Conservation (phyloP, 2,888 invertebrate genomes). For the Hoplodrina blanda region DNA sequence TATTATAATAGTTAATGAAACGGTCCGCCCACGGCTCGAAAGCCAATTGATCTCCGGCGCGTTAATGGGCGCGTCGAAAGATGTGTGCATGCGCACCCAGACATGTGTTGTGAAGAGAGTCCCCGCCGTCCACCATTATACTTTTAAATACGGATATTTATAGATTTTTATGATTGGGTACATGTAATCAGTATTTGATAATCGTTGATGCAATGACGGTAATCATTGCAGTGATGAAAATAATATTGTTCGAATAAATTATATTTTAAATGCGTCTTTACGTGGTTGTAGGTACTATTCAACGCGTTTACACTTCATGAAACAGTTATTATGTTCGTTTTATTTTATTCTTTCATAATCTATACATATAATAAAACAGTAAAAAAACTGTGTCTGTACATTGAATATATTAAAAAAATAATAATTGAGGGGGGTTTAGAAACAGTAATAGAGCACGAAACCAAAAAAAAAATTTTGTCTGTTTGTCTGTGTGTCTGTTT, state of each 20-base stretch:
- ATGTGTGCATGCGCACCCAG: slow-evolving; percentile 78
- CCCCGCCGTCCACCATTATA: slow-evolving; percentile 77
- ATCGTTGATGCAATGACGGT: slow-evolving; percentile 61
- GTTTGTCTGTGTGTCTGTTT: too few relatives aligned
- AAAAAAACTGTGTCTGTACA: too few relatives aligned
- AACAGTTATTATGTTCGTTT: background rate
- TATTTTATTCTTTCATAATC: background rate
- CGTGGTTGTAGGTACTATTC: background rate
- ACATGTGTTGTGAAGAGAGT: slow-evolving; percentile 76
- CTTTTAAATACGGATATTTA: slow-evolving; percentile 77
- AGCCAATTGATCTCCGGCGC: slow-evolving; percentile 85
- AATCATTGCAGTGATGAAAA: slow-evolving; percentile 50
- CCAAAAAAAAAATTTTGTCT: too few relatives aligned
- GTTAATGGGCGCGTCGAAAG: slow-evolving; percentile 85
- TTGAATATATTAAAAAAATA: too few relatives aligned
- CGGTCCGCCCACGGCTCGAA: slow-evolving; percentile 85
- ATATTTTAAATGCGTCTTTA: slow-evolving; percentile 9
- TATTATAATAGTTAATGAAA: slow-evolving; percentile 89
- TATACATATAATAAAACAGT: too few relatives aligned
- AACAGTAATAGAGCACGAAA: too few relatives aligned
- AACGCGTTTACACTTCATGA: slow-evolving; percentile 1
- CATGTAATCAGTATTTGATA: slow-evolving; percentile 74
- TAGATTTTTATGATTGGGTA: slow-evolving; percentile 71
- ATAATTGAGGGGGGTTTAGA: too few relatives aligned
- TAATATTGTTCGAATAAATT: slow-evolving; percentile 44